These are phyloP conservation scores for Chlorops oryzae DNA, from an alignment of 1,140 invertebrate species.

Conservation along the genomic window DNA sequence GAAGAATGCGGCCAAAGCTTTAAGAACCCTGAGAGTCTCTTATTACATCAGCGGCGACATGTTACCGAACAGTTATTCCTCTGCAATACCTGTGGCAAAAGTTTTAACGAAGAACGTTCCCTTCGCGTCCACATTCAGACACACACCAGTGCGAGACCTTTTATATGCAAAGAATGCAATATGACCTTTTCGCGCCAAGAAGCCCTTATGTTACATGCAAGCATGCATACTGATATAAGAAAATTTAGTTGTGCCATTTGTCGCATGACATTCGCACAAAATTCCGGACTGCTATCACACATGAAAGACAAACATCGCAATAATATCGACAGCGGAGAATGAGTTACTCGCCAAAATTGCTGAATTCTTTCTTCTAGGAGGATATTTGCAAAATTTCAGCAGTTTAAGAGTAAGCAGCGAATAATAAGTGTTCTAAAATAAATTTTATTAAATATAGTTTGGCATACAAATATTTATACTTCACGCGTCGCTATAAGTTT, in stretches of 20 bases:
- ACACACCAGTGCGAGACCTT: conserved; percentile 45
- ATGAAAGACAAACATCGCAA: conserved; percentile 1
- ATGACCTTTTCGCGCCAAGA: not conserved
- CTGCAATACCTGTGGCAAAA: conserved; percentile 4
- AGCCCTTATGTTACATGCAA: not conserved
- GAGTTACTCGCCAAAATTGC: too few relatives aligned
- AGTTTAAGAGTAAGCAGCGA: too few relatives aligned
- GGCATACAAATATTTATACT: too few relatives aligned
- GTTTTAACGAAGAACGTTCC: not conserved
- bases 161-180: conserved; percentile 44
- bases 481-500: too few relatives aligned
- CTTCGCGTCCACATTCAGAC: conserved; percentile 30
- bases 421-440: too few relatives aligned
- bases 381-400: too few relatives aligned
- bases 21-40: not conserved
- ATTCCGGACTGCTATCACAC: not conserved
- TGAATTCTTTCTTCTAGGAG: too few relatives aligned
- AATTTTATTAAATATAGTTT: too few relatives aligned
- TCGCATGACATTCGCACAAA: conserved; percentile 2
- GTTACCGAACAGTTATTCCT: not conserved
- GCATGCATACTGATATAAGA: not conserved
- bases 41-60: conserved; percentile 2
- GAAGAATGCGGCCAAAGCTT: conserved; percentile 41
- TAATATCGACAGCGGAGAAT: too few relatives aligned
- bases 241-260: conserved; percentile 1